Percentiles rank a stretch among this genome's conserved stretches.
These are phyloP conservation scores for Drosophila antonietae DNA, from an alignment of 2,888 invertebrate species.

Conservation along the genomic window DNA sequence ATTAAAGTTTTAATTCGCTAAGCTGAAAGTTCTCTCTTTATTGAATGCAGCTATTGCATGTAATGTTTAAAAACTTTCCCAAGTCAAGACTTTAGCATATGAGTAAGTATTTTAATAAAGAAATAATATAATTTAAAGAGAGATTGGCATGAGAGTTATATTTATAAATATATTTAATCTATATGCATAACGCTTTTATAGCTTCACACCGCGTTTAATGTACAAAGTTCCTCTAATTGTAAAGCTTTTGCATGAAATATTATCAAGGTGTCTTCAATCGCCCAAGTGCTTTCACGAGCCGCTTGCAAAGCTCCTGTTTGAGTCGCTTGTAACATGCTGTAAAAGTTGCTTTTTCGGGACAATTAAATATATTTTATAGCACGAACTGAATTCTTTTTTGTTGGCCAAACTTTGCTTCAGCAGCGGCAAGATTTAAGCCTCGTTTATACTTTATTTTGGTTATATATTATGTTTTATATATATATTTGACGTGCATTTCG, in stretches of 20 bases:
- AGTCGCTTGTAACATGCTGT: neutral
- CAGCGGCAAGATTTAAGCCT: conserved; percentile 15
- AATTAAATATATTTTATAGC: conserved; percentile 27
- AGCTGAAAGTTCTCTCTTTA: neutral
- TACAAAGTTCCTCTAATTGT: neutral
- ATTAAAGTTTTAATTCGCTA: neutral
- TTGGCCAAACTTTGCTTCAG: conserved; percentile 24
- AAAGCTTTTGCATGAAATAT: neutral
- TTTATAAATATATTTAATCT: no score
- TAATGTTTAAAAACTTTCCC: neutral
- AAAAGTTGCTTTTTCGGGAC: conserved; percentile 9
- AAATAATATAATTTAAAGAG: no score
- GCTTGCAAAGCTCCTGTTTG: conserved; percentile 5
- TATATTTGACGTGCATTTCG: neutral
- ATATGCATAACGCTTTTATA: neutral
- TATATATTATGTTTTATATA: conserved; percentile 3
- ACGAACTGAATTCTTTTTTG: conserved; percentile 10
- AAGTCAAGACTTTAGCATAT: no score
- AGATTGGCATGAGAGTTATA: accelerated
- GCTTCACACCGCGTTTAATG: neutral
- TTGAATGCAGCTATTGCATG: neutral
- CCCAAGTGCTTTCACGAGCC: neutral
- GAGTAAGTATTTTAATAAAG: no score
- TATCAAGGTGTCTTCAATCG: neutral
- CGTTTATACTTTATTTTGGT: conserved; percentile 12